Evolutionary conservation across 2,888 invertebrate genomes (phyloP), one percentile per base, ranked within the genome.

Genomic region (Drosophila macrospina): DNA sequence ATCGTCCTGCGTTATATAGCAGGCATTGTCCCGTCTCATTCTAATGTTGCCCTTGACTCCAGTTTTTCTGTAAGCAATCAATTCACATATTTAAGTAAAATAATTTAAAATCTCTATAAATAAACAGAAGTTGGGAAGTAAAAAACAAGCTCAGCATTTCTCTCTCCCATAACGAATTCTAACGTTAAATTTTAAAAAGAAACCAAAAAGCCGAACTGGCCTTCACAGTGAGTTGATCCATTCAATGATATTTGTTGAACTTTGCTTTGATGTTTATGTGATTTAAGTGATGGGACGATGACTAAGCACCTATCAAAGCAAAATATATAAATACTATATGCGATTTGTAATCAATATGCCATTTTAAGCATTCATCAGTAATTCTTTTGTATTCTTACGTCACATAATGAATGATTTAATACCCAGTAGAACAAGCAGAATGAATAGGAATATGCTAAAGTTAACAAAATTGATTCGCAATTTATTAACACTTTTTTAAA

Each of bases 1-100:
- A 86, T 96, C 95, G 70, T 96, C 95, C 90, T 97, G 97, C 75
- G 96, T 96, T 81, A 97, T 96, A 92, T 97, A 97, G 88, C 96
- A 96, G 5, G 96, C 96, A 88, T 95, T 93, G 86, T 96, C 94
- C 26, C 96, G 93, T 82, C 96, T 95, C n/a, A 96, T 94, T 73
- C 94, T 92, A 16, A 96, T 94, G 42, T 93, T 93, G 1, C 96
- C 97, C 13, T 93, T 92, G 0, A 96, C 94, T 36, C 95, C 95
- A 24, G 93, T 93, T 30, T 94, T 94, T 86, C 95, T 95, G 36
- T 24, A 70, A 52, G 20, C 1, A 16, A 16, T 4, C 0, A 13
- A 28, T 28, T 2, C 4, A 30, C 0, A 20, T 28, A 13, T 45
- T 8, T 20, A 13, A 24, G 16, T 32, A 24, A 20, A 28, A 16